Conservation (phyloP, 2,113 vertebrate species). For the Cyprinodon brontotheroides region DNA sequence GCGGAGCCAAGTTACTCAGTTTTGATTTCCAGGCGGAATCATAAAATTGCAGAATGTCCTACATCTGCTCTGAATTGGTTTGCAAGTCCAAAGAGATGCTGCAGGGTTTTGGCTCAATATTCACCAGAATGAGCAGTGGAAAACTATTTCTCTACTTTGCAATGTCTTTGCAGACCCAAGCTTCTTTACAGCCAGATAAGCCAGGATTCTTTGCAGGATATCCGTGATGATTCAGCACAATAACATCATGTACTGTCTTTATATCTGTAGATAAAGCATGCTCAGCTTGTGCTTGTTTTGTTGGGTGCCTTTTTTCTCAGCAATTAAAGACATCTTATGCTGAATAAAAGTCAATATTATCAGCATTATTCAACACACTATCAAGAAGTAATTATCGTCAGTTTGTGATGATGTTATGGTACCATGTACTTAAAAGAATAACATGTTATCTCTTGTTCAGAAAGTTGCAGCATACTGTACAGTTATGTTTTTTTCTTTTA, state of each 20-base stretch:
- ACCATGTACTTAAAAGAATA: not conserved
- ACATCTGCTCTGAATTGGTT: not conserved
- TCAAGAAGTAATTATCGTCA: conserved; percentile 1
- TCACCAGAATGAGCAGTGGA: conserved; percentile 3
- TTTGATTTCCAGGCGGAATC: not conserved
- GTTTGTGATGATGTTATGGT: not conserved
- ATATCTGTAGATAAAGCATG: not conserved
- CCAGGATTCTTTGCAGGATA: not conserved
- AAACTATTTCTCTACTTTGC: not conserved
- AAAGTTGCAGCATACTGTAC: not conserved
- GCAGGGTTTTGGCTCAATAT: conserved; percentile 8
- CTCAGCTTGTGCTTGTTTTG: not conserved
- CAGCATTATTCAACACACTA: not conserved
- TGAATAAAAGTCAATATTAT: not conserved
- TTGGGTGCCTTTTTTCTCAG: not conserved
- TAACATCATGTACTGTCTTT: not conserved
- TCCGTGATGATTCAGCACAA: conserved; percentile 15
- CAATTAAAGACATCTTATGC: not conserved
- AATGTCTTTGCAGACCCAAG: not conserved
- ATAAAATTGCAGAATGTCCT: not conserved
- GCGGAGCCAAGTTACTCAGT: not conserved
- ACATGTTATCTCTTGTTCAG: no score
- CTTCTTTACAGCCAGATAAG: not conserved
- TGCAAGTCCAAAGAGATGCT: not conserved
- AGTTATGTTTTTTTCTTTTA: not conserved